Evolutionary conservation across 2,113 vertebrate species (phyloP), one percentile per base, ranked within the genome.

Genomic region (Limanda limanda): DNA sequence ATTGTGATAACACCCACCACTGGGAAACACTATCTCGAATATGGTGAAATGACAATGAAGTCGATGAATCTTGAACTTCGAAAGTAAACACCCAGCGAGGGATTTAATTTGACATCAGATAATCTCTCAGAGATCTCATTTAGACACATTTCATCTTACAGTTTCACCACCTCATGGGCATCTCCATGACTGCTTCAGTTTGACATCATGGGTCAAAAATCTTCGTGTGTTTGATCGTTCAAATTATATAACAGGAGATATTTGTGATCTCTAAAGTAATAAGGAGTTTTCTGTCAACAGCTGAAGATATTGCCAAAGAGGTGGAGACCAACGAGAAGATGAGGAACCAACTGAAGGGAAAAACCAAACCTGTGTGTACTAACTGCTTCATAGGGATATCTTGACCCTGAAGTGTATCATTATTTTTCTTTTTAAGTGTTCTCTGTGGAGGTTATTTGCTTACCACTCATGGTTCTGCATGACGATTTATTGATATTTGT

Each of bases 281-380:
- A 10, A 54, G 51, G 51, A 54, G 51, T 54, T 54, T 20, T 93
- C 66, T 91, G 72, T 89, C 79, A 88, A 94, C 94, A 99, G 98
- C 90, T 91, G 92, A 95, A 74, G 96, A 97, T 78, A 94, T 98
- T 61, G 96, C 95, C 42, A 95, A 94, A 93, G 96, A 98, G 83
- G 85, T 99, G 82, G 96, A 97, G 89, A 93, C 79, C 74, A 96
- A 93, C 1, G 97, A 99, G 95, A 97, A 95, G 92, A 91, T 91
- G 6, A 95, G 92, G 62, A 88, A 85, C 81, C 94, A 93, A 42
- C 92, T 98, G 5, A 94, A 95, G 48, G 87, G 76, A 15, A 91
- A 93, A 79, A 31, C 59, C 20, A 93, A 91, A 82, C 90, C 89
- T 63, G 95, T 95, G 76, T 1, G 94, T 94, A 31, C 21, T 63